Conservation (phyloP, 2,888 invertebrate genomes). For the Platycnemis pennipes region DNA sequence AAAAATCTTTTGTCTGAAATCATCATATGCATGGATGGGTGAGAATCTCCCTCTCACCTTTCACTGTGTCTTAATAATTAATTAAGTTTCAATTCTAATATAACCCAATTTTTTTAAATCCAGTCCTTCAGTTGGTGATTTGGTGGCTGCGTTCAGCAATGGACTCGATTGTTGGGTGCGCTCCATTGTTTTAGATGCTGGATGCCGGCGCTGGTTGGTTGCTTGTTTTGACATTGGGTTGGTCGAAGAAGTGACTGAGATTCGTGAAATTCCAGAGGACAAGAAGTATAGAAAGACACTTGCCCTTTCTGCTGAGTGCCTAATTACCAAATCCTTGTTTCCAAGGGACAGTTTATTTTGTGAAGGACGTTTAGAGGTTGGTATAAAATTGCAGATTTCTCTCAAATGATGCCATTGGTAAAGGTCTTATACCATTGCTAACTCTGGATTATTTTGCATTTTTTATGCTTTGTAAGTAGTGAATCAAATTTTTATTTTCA, state of each 20-base stretch:
- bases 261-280: not conserved
- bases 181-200: not conserved
- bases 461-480: too few relatives aligned
- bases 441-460: too few relatives aligned
- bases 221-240: constrained; percentile 41
- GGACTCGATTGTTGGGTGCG: constrained; percentile 2
- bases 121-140: constrained; percentile 33
- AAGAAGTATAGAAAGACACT: not conserved
- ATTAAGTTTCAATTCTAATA: too few relatives aligned
- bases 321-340: not conserved
- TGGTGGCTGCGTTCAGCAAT: constrained; percentile 26
- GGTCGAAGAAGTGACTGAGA: constrained; percentile 5
- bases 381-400: not conserved
- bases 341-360: constrained; percentile 45
- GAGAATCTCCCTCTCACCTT: too few relatives aligned
- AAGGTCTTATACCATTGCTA: too few relatives aligned
- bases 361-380: constrained; percentile 36
- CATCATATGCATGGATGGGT: too few relatives aligned
- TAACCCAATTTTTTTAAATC: too few relatives aligned
- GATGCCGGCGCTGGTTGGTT: not conserved
- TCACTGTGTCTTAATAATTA: too few relatives aligned
- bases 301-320: not conserved
- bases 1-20: too few relatives aligned
- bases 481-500: too few relatives aligned
- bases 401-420: too few relatives aligned